Conservation (phyloP, 2,888 invertebrate genomes). For the Microplitis deprimator region DNA sequence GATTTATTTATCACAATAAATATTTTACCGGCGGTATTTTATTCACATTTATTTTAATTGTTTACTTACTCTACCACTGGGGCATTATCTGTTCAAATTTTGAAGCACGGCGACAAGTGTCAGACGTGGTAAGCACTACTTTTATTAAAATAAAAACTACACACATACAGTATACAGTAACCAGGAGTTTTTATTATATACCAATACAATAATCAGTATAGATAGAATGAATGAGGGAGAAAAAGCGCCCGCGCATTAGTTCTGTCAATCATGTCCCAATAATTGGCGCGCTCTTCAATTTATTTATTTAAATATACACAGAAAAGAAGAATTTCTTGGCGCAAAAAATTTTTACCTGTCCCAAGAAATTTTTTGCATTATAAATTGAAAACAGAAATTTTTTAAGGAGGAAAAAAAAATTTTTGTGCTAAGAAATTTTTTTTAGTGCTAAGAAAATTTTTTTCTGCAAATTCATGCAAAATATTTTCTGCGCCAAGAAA, state of each 20-base stretch:
- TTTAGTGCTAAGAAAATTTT: too few relatives aligned
- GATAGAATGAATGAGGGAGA: neutral
- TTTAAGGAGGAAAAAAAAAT: too few relatives aligned
- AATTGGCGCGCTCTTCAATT: slow-evolving; percentile 9
- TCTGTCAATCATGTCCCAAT: neutral
- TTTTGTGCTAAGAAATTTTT: too few relatives aligned
- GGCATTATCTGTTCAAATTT: slow-evolving; percentile 76
- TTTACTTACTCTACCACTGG: slow-evolving; percentile 74
- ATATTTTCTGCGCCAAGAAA: too few relatives aligned
- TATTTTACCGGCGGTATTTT: slow-evolving; percentile 57
- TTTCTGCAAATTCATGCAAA: too few relatives aligned
- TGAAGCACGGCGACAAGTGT: slow-evolving; percentile 75
- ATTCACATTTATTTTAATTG: slow-evolving; percentile 65
- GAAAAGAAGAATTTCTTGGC: too few relatives aligned
- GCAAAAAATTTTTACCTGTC: too few relatives aligned
- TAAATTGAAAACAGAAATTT: too few relatives aligned
- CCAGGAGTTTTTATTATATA: neutral
- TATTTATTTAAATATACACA: slow-evolving; percentile 8
- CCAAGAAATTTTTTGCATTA: too few relatives aligned
- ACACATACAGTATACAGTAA: neutral
- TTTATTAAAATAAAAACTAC: neutral
- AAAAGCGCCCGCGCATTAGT: slow-evolving; percentile 10
- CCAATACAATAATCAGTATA: neutral
- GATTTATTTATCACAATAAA: slow-evolving; percentile 65
- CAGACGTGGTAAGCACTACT: slow-evolving; percentile 73